A percentile compares a stretch with the other conserved stretches of the same genome.
phyloP scores from a whole-genome alignment of 2,888 invertebrate genomes.

The Machimus atricapillus region DNA sequence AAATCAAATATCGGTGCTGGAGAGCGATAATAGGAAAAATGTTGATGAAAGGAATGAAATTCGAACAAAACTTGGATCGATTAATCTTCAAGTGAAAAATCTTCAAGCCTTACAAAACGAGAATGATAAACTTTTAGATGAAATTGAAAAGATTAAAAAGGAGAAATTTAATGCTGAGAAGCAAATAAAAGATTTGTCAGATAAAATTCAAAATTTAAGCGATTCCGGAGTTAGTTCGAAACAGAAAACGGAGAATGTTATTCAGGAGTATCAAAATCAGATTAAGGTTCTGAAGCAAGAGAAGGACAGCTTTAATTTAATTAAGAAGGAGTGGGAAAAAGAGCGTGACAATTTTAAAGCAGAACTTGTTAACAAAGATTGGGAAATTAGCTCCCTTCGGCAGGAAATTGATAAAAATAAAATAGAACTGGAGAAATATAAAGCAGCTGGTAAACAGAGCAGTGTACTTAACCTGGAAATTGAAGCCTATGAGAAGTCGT shows the following conservation, averaged over 20 bases:
- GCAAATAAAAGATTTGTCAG: conserved; percentile 53
- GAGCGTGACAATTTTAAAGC: conserved; percentile 58
- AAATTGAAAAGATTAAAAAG: conserved; percentile 60
- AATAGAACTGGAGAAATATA: conserved; percentile 71
- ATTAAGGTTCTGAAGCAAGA: conserved; percentile 63
- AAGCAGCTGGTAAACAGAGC: conserved; percentile 77
- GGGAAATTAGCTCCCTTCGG: conserved; percentile 66
- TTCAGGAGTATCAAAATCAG: conserved; percentile 61
- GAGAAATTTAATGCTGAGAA: conserved; percentile 58
- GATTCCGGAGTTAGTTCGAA: neutral
- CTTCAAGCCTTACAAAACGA: conserved; percentile 59
- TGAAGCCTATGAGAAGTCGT: conserved; percentile 84
- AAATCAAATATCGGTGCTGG: conserved; percentile 67
- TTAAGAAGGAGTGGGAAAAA: conserved; percentile 63
- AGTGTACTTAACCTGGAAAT: conserved; percentile 88
- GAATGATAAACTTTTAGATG: conserved; percentile 64
- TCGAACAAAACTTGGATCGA: conserved; percentile 51
- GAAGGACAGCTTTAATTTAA: conserved; percentile 58
- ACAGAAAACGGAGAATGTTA: conserved; percentile 52
- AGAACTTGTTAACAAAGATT: conserved; percentile 57
- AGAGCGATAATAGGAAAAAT: conserved; percentile 69
- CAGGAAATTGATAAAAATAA: conserved; percentile 70
- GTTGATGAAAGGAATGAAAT: conserved; percentile 66
- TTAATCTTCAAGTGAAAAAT: conserved; percentile 45
- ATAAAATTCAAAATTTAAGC: conserved; percentile 44